A percentile compares a stretch with the other conserved stretches of the same genome.
These are phyloP conservation scores for Xiphophorus birchmanni DNA, from an alignment of 2,797 vertebrate species.

Conservation along the genomic window DNA sequence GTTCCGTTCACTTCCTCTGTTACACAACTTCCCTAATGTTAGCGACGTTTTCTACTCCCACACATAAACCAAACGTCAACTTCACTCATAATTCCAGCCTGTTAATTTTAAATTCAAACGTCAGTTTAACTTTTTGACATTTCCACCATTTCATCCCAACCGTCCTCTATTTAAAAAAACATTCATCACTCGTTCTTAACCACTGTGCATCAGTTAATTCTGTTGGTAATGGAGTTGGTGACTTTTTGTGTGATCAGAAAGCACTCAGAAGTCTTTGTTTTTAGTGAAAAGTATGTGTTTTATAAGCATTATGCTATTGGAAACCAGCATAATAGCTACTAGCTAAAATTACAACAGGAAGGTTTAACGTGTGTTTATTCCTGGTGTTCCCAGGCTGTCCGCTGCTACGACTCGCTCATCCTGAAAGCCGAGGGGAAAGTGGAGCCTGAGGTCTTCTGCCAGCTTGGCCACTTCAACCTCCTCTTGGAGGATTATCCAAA, in stretches of 20 bases:
- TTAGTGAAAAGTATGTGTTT: background rate
- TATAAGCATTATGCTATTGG: background rate
- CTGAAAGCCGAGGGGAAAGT: slow-evolving; percentile 99
- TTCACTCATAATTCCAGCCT: background rate
- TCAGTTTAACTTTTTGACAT: background rate
- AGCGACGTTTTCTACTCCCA: background rate
- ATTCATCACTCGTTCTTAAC: background rate
- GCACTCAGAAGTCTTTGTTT: background rate
- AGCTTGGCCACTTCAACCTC: slow-evolving; percentile 99
- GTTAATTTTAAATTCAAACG: background rate
- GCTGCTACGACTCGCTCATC: slow-evolving; percentile 97
- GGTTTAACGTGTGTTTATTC: background rate
- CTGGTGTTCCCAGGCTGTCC: slow-evolving; percentile 85
- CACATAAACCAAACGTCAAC: background rate
- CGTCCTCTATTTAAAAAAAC: background rate
- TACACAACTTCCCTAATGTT: background rate
- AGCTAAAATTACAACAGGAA: too few relatives aligned
- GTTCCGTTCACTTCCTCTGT: background rate
- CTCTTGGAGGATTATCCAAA: slow-evolving; percentile 99
- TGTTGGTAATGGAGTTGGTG: background rate
- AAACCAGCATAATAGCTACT: background rate
- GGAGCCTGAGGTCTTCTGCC: slow-evolving; percentile 98
- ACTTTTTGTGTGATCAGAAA: background rate
- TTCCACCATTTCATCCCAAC: background rate
- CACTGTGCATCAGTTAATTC: background rate